Evolutionary conservation across 2,113 vertebrate species (phyloP), one percentile per base, ranked within the genome.

Genomic region (Macroglossus sobrinus): DNA sequence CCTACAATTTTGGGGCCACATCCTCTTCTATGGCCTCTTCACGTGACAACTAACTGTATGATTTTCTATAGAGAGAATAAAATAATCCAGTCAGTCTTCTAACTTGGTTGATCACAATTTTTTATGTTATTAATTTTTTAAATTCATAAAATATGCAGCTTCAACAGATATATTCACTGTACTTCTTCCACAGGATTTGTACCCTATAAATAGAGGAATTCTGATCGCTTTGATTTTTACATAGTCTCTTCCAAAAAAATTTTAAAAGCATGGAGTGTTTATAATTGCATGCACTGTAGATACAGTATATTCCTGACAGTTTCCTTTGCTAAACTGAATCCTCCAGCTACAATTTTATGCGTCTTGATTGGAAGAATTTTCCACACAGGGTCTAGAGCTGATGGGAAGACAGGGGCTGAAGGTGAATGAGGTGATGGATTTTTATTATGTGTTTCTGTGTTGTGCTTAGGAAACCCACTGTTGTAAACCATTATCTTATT

Each of bases 101-200:
- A 80, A 96, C 45, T 81, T 93, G 69, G 16, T 74, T 57, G 59
- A 88, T 90, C 74, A 84, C 63, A 89, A 16, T 3, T 22, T 35
- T 38, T 43, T 74, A 35, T 78, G 64, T 71, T 71, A 90, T 89
- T 80, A 95, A 55, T 81, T 92, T 95, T 88, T 85, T 57, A 85
- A 96, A 81, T 81, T 90, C 45, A 91, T 96, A 66, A 87, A 96
- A 97, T 84, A 89, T 35, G 47, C 47, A 93, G 68, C 61, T 81
- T 76, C 21, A n/a, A 1, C 12, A 40, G 71, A 55, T 38, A 92
- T 30, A 11, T 61, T 95, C 28, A 68, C 71, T 53, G 2, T 79
- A 47, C 61, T 35, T 64, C n/a, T 76, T 75, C 66, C 33, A 15
- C 11, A 40, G 55, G 21, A 43, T 24, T 35, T 91, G 22, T 38